Evolutionary conservation across 64 coral and sea anemone genomes (phyloP), one percentile per base, ranked within the genome.

Genomic region (Anthopleura sola): DNA sequence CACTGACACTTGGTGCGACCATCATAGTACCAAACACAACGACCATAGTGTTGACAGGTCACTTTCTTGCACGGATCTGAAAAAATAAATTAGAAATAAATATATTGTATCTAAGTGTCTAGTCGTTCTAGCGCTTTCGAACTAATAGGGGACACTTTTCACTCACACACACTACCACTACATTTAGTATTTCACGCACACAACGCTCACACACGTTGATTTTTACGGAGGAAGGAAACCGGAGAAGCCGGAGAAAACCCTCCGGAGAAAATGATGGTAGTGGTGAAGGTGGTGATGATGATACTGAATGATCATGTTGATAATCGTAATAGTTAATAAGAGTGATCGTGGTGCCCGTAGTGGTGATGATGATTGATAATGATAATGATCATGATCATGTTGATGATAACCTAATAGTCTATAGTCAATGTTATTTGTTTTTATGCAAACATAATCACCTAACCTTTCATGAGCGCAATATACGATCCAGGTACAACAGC

Each of bases 21-120:
- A 55, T 97, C 84, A 39, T 82, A 82, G 19, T 97, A 97, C 9
- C 89, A 92, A 6, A 97, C 94, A 53, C 94, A 97, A 31, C 92
- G 90, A 10, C 87, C 86, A 49, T 90, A 88, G 81, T 89, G 81
- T 29, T 85, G 33, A 33, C 94, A 97, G n/a, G 81, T 75, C n/a
- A 89, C 91, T 24, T 89, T 97, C 51, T 86, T 89, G 81, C 94
- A 97, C 16, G 90, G 90, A 81, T 97, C 94, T 97, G 23, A 60
- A 87, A 66, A n/a, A n/a, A n/a, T n/a, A n/a, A n/a, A n/a, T n/a
- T n/a, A n/a, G n/a, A n/a, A n/a, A n/a, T n/a, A n/a, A n/a, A n/a
- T n/a, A n/a, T n/a, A n/a, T n/a, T n/a, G n/a, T n/a, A n/a, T n/a
- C n/a, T n/a, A n/a, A n/a, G n/a, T n/a, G n/a, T n/a, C n/a, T n/a